Conservation (phyloP, 2,113 vertebrate genomes). For the Conger conger region DNA sequence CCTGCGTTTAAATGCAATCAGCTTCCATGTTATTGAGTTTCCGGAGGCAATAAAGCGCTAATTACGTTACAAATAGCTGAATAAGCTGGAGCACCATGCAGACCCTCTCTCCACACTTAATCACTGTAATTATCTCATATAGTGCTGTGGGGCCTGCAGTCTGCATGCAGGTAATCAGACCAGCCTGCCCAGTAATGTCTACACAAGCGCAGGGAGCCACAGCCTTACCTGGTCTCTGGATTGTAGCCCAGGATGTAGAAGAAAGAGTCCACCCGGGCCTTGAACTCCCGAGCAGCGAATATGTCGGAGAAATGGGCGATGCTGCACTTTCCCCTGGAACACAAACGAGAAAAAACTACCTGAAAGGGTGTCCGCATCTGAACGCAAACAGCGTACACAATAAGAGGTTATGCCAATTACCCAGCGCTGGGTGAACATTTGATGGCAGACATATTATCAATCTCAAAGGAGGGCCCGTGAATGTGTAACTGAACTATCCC, state of each 20-base stretch:
- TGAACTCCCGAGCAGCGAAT: conserved; percentile 98
- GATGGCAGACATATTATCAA: background rate
- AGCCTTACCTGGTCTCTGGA: conserved; percentile 95
- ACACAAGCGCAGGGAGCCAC: background rate
- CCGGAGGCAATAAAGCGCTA: conserved; percentile 10
- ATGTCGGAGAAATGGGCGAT: conserved; percentile 99
- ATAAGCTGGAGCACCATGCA: background rate
- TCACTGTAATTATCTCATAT: background rate
- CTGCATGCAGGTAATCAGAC: conserved; percentile 6
- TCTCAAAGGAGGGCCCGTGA: background rate
- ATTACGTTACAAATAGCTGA: conserved; percentile 15
- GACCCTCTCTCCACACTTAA: conserved; percentile 7
- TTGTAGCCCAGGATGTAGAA: conserved; percentile 99
- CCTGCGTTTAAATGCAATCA: conserved; percentile 17
- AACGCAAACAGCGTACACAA: background rate
- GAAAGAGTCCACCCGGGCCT: conserved; percentile 96
- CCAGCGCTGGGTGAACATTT: background rate
- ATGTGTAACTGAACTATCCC: background rate
- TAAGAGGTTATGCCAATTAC: background rate
- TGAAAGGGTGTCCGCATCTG: background rate
- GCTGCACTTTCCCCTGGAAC: conserved; percentile 94
- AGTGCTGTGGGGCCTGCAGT: background rate
- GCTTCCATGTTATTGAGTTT: background rate
- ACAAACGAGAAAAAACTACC: conserved; percentile 42
- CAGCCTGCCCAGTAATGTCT: background rate